Evolutionary conservation across 2,797 vertebrate species (phyloP).

Genomic region (Cygnus olor): DNA sequence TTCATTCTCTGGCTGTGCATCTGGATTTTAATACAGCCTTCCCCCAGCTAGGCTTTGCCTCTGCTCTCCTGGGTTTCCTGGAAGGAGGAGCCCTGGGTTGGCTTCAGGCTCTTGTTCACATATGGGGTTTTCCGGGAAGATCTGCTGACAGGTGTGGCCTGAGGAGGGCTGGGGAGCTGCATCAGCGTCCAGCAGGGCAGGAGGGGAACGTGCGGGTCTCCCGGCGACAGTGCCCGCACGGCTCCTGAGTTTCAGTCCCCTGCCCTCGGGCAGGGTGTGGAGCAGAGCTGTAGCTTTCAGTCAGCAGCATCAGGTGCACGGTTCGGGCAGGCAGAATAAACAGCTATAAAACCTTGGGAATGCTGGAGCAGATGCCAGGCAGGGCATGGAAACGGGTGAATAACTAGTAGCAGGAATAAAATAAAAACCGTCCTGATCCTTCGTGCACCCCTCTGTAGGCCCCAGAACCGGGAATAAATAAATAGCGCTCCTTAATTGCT

Average conservation of each 20-base stretch:
- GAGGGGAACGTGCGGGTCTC: background rate
- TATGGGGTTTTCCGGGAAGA: conserved; percentile 10
- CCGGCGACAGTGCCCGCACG: background rate
- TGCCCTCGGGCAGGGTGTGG: background rate
- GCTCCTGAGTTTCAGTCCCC: background rate
- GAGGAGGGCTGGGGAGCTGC: background rate
- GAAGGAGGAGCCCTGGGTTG: background rate
- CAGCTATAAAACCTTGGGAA: background rate
- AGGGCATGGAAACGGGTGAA: background rate
- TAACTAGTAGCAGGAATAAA: background rate
- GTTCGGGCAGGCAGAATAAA: background rate
- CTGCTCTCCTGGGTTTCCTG: background rate
- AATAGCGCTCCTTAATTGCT: background rate
- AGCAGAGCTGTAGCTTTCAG: background rate
- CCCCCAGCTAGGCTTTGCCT: background rate
- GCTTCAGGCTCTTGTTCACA: background rate
- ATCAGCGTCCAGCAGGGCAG: background rate
- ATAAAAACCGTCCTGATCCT: background rate
- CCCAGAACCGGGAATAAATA: accelerated
- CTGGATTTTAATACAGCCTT: background rate
- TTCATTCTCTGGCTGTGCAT: background rate
- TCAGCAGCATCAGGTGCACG: background rate
- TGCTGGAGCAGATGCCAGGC: background rate
- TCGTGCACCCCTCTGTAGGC: background rate
- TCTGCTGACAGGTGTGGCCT: background rate